Conservation (phyloP, 2,797 vertebrate genomes). For the Buphagus erythrorhynchus region DNA sequence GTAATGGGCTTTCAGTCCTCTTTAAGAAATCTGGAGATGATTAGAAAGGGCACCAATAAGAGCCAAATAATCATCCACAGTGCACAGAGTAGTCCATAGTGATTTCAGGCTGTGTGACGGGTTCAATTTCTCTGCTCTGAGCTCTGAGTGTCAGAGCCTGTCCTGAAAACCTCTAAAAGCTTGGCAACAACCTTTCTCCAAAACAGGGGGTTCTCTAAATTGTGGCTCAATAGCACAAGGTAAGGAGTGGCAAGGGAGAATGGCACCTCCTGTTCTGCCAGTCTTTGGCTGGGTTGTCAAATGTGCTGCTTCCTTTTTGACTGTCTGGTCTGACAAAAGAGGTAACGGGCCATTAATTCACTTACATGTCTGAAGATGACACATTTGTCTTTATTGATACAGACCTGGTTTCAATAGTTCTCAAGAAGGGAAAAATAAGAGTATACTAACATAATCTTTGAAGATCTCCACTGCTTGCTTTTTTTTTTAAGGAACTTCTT, state of each 20-base stretch:
- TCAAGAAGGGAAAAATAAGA: background rate
- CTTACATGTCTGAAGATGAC: background rate
- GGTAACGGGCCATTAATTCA: background rate
- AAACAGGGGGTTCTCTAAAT: background rate
- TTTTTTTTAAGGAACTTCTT: background rate
- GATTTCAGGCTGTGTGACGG: background rate
- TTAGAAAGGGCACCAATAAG: background rate
- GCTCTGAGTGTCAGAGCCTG: background rate
- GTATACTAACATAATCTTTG: background rate
- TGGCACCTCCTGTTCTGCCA: background rate
- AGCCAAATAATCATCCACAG: background rate
- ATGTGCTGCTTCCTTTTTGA: background rate
- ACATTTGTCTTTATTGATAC: background rate
- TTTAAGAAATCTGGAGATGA: background rate
- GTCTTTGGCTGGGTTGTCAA: background rate
- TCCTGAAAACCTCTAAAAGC: background rate
- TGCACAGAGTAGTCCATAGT: background rate
- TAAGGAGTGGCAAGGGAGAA: background rate
- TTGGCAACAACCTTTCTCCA: background rate
- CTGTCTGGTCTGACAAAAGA: background rate
- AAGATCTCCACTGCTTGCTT: background rate
- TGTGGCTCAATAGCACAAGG: background rate
- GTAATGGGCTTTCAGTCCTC: background rate
- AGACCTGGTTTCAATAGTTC: background rate
- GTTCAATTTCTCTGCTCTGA: background rate